Evolutionary conservation across 2,888 invertebrate species (phyloP), one percentile per base, ranked within the genome.

Genomic region (Dione vanillae): DNA sequence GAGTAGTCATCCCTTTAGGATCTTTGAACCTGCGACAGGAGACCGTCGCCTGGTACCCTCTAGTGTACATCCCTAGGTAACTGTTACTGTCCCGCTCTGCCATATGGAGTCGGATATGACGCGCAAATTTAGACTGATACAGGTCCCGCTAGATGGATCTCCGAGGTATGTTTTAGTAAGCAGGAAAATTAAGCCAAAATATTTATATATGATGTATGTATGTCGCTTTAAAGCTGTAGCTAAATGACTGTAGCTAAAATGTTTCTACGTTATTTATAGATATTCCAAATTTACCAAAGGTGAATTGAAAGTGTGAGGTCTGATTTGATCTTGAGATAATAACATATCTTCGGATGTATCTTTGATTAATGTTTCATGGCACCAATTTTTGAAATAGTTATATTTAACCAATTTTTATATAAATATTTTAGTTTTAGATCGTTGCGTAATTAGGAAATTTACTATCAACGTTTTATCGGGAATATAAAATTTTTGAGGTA

Each of bases 1-100:
- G 98, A n/a, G 96, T 97, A 69, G 96, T 96, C 77, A 94, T 99
- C 78, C 96, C 96, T 1, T 93, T 99, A 14, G 93, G 94, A 71
- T 94, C 96, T 47, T 88, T 97, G 74, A 96, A 97, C 80, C 92
- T 98, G 73, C 94, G 95, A 2, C 95, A 95, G 76, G 98, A 98
- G 88, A 96, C 96, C 0, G 95, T 96, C 1, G 96, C 96, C 76
- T 99, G 99, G 98, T 98, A 97, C 88, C 95, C 96, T 0, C 89
- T 98, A 0, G 90, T 92, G 78, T 94, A 94, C 69, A 92, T 94
- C 72, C 90, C 94, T 0, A 90, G 94, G 90, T 94, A 93, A 85
- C 89, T 87, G 75, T 40, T 85, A 75, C 83, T 86, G 5, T 75
- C 86, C 66, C 83, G 88, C 84, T 88, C 87, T 77, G 86, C 86